Percentiles rank a stretch among this genome's conserved stretches.
Conservation (phyloP, 1,140 invertebrate genomes). For the Macrosteles quadrilineatus region DNA sequence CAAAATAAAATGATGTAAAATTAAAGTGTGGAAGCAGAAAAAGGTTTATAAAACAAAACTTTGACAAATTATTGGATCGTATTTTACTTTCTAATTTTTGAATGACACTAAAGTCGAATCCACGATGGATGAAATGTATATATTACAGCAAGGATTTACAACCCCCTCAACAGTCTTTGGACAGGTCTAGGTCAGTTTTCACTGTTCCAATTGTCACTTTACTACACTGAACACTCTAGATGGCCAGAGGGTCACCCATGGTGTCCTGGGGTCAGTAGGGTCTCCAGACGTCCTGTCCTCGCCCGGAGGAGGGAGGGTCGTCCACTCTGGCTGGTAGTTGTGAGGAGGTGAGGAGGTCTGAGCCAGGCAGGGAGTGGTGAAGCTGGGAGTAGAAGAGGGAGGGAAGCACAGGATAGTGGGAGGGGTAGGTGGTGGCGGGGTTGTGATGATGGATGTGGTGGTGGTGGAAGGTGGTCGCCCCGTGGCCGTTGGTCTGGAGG, state of each 20-base stretch:
- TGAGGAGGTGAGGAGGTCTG: conserved; percentile 38
- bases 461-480: conserved; percentile 32
- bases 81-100: no score
- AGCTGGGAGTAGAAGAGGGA: conserved; percentile 81
- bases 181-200: no score
- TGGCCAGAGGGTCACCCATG: conserved; percentile 15
- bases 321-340: conserved; percentile 32
- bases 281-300: conserved; percentile 41
- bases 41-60: no score
- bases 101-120: no score
- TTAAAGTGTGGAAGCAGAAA: no score
- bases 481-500: conserved; percentile 45
- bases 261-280: conserved; percentile 40
- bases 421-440: conserved; percentile 47
- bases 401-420: conserved; percentile 72
- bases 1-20: no score
- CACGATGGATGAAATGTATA: no score
- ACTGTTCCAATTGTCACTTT: no score
- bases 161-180: no score
- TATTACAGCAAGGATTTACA: no score
- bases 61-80: no score
- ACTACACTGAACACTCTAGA: conserved; percentile 4
- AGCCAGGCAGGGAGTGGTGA: conserved; percentile 63
- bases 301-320: conserved; percentile 9
- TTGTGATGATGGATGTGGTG: conserved; percentile 40